Conservation (phyloP, 1,140 invertebrate genomes). For the Macrobrachium nipponense region DNA sequence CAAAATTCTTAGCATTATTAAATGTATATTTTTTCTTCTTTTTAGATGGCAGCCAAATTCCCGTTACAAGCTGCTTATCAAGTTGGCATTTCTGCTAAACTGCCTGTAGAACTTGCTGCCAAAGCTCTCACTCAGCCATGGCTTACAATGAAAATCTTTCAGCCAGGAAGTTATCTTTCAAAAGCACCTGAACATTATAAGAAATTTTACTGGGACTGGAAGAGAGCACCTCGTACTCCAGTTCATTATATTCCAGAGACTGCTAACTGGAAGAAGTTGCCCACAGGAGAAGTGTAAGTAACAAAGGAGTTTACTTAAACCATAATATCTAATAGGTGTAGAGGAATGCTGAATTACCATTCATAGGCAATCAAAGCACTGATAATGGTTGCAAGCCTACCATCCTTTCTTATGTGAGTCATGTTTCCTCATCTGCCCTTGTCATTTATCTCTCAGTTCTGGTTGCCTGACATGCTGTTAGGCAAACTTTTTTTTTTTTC, state of each 20-base stretch:
- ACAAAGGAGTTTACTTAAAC: no score
- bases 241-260: constrained; percentile 87
- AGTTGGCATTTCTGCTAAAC: background rate
- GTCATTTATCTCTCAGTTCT: no score
- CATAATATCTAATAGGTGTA: no score
- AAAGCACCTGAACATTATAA: constrained; percentile 85
- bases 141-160: constrained; percentile 24
- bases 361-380: no score
- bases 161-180: constrained; percentile 16
- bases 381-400: no score
- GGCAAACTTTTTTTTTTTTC: no score
- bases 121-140: constrained; percentile 26
- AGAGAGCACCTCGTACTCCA: constrained; percentile 77
- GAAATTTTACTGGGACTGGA: constrained; percentile 90
- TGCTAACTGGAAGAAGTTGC: constrained; percentile 80
- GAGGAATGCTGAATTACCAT: no score
- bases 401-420: no score
- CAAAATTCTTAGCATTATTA: background rate
- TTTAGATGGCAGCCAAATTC: constrained; percentile 14
- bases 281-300: constrained; percentile 77
- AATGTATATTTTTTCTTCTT: constrained; percentile 5
- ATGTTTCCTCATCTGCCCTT: no score
- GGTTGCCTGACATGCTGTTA: no score
- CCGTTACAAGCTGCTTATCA: background rate
- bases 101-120: background rate